Evolutionary conservation across 2,888 invertebrate species (phyloP).

Genomic region (Romanomermis culicivorax): DNA sequence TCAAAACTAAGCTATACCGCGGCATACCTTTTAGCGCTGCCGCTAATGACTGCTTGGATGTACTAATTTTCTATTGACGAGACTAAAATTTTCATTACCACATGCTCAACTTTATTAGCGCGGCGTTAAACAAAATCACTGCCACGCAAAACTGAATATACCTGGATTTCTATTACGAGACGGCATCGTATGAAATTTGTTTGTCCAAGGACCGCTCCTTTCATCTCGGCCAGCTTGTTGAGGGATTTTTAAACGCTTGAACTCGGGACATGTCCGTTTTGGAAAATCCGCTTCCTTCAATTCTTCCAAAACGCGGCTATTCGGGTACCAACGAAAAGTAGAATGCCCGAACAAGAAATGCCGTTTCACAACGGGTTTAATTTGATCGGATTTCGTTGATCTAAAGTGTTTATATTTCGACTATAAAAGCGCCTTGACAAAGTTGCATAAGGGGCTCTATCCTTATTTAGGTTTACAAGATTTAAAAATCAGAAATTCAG

Average conservation of each 20-base stretch:
- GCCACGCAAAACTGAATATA: no score
- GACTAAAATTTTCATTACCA: no score
- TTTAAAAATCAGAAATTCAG: no score
- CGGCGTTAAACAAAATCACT: no score
- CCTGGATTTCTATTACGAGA: background rate
- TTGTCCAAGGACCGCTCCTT: constrained; percentile 10
- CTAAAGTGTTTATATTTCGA: no score
- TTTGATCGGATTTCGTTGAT: constrained; percentile 16
- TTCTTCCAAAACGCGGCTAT: constrained; percentile 20
- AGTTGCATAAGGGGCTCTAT: no score
- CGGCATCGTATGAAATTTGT: constrained; percentile 11
- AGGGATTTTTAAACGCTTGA: constrained; percentile 16
- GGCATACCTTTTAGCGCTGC: no score
- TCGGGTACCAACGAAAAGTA: constrained; percentile 20
- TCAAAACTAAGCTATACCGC: no score
- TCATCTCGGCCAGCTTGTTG: constrained; percentile 17
- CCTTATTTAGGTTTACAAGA: background rate
- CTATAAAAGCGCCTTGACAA: no score
- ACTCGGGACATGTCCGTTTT: constrained; percentile 2
- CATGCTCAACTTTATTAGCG: no score
- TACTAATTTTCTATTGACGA: no score
- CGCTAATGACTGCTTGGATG: no score
- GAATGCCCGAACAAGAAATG: constrained; percentile 19
- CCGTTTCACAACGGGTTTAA: background rate
- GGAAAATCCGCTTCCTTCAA: constrained; percentile 13